phyloP scores from a whole-genome alignment of 2,113 vertebrate genomes.

The Lynx canadensis region DNA sequence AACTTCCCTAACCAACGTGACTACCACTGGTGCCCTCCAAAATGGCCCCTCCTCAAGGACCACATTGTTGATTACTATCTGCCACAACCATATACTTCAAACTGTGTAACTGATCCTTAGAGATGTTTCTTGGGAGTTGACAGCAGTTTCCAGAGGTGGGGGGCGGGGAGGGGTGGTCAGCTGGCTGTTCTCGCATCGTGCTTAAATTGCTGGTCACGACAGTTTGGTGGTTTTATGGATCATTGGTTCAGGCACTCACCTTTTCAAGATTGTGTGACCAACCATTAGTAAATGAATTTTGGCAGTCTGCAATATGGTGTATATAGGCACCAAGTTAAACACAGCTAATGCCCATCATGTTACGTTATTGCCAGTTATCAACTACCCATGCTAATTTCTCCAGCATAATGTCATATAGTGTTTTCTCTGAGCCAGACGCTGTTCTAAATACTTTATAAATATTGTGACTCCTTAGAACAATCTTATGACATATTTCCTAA shows the following conservation, averaged over 20 bases:
- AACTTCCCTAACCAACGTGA: neutral
- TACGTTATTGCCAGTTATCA: slow-evolving; percentile 21
- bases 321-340: slow-evolving; percentile 46
- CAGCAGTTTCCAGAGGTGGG: neutral
- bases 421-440: neutral
- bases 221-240: neutral
- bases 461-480: neutral
- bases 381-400: neutral
- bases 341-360: neutral
- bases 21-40: neutral
- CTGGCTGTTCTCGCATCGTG: neutral
- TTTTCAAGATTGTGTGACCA: slow-evolving; percentile 18
- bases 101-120: neutral
- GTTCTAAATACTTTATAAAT: neutral
- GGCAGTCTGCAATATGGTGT: slow-evolving; percentile 37
- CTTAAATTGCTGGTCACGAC: neutral
- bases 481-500: neutral
- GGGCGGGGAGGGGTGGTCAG: neutral
- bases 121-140: neutral
- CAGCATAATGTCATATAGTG: neutral
- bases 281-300: slow-evolving; percentile 35
- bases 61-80: neutral
- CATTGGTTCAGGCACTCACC: slow-evolving; percentile 43
- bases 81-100: neutral
- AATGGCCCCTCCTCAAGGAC: neutral